A percentile compares a stretch with the other conserved stretches of the same genome.
Conservation (phyloP, 2,888 invertebrate genomes). For the Meteorus colon region DNA sequence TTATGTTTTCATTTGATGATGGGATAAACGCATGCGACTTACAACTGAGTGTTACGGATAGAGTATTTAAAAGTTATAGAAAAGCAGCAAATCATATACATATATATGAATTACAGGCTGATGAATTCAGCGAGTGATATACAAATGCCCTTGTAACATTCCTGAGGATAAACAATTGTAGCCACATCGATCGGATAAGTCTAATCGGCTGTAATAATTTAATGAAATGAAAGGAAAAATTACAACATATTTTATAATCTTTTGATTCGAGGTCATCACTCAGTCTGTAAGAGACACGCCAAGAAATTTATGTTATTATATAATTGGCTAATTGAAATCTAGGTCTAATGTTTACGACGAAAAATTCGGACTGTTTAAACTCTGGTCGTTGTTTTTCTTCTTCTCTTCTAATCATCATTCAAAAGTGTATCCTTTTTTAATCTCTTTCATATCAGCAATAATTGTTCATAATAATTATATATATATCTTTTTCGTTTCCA, state of each 20-base stretch:
- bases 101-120: conserved; percentile 23
- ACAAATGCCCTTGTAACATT: conserved; percentile 52
- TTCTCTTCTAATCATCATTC: background rate
- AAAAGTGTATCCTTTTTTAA: background rate
- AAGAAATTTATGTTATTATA: conserved; percentile 11
- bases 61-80: background rate
- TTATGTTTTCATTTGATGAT: background rate
- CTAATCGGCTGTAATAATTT: background rate
- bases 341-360: background rate
- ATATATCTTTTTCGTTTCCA: background rate
- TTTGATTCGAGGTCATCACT: conserved; percentile 32
- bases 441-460: conserved; percentile 9
- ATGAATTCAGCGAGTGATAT: conserved; percentile 41
- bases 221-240: conserved; percentile 6
- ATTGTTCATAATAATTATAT: conserved; percentile 14
- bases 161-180: conserved; percentile 49
- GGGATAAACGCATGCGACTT: conserved; percentile 39
- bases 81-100: background rate
- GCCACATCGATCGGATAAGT: conserved; percentile 11
- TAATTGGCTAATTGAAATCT: conserved; percentile 5
- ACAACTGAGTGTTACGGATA: conserved; percentile 39
- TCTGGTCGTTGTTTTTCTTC: conserved; percentile 17
- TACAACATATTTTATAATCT: conserved; percentile 11
- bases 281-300: conserved; percentile 34
- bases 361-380: conserved; percentile 1